These are phyloP conservation scores for Deroplatys truncata DNA, from an alignment of 2,888 invertebrate genomes.

Conservation along the genomic window DNA sequence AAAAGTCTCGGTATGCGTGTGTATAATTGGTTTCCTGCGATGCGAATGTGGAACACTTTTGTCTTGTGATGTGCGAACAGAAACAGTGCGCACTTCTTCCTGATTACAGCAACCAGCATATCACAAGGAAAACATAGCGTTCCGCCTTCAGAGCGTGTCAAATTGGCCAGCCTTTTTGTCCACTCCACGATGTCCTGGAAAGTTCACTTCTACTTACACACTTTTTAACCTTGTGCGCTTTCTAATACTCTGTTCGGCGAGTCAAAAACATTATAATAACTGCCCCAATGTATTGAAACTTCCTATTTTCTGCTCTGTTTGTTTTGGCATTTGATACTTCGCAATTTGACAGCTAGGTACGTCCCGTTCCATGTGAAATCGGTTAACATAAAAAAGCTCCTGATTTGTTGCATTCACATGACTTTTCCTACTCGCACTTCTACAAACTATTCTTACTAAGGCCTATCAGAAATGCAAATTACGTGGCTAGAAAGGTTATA, in stretches of 20 bases:
- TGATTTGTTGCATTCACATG: too few relatives aligned
- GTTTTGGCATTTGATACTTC: not conserved
- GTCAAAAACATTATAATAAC: too few relatives aligned
- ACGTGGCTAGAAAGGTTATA: too few relatives aligned
- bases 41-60: not conserved
- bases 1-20: not conserved
- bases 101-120: not conserved
- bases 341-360: not conserved
- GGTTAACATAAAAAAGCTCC: too few relatives aligned
- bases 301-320: not conserved
- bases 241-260: not conserved
- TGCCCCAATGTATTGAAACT: not conserved
- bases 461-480: too few relatives aligned
- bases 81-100: not conserved
- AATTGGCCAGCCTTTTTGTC: not conserved
- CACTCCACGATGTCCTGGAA: not conserved
- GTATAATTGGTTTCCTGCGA: not conserved
- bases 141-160: not conserved
- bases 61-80: too few relatives aligned
- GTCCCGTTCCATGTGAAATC: too few relatives aligned
- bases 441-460: too few relatives aligned
- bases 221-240: not conserved
- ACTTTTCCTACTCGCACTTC: too few relatives aligned
- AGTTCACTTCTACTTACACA: not conserved
- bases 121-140: not conserved